phyloP scores from a whole-genome alignment of 2,888 invertebrate species.

The Calephelis perditalis region DNA sequence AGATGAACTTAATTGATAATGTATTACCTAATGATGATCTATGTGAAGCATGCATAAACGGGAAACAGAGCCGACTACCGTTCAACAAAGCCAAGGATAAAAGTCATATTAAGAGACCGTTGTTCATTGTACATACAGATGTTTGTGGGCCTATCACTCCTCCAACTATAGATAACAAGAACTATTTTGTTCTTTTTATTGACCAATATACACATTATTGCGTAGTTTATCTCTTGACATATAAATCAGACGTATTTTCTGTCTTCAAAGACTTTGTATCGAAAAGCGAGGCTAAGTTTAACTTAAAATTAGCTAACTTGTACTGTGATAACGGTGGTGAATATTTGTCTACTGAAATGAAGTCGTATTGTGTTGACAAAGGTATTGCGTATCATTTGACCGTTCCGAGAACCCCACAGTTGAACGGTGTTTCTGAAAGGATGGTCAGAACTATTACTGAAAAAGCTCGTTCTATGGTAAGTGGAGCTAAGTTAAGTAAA shows the following conservation, averaged over 20 bases:
- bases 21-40: conserved; percentile 29
- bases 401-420: conserved; percentile 46
- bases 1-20: conserved; percentile 20
- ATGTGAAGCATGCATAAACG: conserved; percentile 43
- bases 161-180: conserved; percentile 32
- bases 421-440: conserved; percentile 46
- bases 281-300: conserved; percentile 34
- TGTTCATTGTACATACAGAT: conserved; percentile 39
- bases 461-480: conserved; percentile 42
- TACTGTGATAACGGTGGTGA: conserved; percentile 41
- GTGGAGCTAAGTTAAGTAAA: conserved; percentile 37
- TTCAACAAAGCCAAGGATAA: conserved; percentile 35
- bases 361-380: conserved; percentile 27
- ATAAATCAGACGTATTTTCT: conserved; percentile 37
- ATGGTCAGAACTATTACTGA: conserved; percentile 45
- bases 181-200: conserved; percentile 40
- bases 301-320: conserved; percentile 36
- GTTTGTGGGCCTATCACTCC: conserved; percentile 36
- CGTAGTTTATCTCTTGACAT: conserved; percentile 37
- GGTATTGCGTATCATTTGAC: conserved; percentile 35
- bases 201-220: conserved; percentile 43
- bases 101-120: conserved; percentile 36
- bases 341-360: conserved; percentile 39
- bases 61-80: conserved; percentile 43
- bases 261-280: conserved; percentile 32